phyloP scores from a whole-genome alignment of 2,113 vertebrate genomes.

The Caranx melampygus region DNA sequence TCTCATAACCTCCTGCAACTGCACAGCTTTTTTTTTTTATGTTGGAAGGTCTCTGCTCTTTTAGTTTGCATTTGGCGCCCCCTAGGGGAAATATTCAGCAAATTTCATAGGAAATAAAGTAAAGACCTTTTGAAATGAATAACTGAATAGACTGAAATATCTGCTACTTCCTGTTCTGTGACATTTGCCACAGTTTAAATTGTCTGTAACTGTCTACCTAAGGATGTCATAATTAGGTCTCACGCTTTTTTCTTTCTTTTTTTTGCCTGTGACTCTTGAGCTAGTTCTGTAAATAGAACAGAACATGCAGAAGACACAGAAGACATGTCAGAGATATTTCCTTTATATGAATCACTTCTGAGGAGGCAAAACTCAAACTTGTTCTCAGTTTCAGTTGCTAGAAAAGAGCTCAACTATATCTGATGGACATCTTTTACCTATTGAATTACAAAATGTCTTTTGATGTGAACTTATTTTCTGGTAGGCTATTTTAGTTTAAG shows the following conservation, averaged over 20 bases:
- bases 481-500: neutral
- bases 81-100: constrained; percentile 58
- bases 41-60: neutral
- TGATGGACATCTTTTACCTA: neutral
- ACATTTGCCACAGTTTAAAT: too few species aligned
- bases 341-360: neutral
- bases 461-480: neutral
- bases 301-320: too few species aligned
- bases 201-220: too few species aligned
- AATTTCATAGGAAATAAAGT: neutral
- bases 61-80: constrained; percentile 56
- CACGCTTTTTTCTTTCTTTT: neutral
- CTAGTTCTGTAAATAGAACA: neutral
- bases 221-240: too few species aligned
- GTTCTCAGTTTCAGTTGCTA: neutral
- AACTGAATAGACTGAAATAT: neutral
- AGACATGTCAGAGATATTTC: neutral
- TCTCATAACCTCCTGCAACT: neutral
- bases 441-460: neutral
- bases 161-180: neutral
- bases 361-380: neutral
- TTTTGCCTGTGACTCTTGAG: neutral
- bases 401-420: neutral
- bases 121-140: neutral
- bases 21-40: neutral